These are phyloP conservation scores for Uria aalge DNA, from an alignment of 2,113 vertebrate genomes.

Conservation along the genomic window DNA sequence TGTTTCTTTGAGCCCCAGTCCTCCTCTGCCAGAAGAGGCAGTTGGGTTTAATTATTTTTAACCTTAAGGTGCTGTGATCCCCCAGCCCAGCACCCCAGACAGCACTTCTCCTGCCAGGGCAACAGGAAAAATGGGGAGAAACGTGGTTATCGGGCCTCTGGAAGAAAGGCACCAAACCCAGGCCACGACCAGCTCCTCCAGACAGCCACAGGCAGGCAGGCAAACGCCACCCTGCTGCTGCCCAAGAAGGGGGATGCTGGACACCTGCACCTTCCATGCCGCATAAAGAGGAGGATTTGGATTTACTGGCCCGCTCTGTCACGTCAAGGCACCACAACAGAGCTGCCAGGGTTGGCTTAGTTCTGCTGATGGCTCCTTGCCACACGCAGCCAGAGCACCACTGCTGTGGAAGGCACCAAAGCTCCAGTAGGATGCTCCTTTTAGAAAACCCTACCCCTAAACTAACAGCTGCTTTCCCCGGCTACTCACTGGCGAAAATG, in stretches of 20 bases:
- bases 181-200: fast-evolving
- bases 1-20: not conserved
- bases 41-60: not conserved
- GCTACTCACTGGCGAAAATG: conserved; percentile 85
- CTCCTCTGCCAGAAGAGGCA: not conserved
- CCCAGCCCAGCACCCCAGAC: not conserved
- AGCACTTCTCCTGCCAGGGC: not conserved
- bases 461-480: not conserved
- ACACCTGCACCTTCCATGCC: fast-evolving
- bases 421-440: not conserved
- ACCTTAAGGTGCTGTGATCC: not conserved
- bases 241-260: fast-evolving
- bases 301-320: not conserved
- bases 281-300: not conserved
- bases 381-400: fast-evolving
- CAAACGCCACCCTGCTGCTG: not conserved
- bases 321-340: fast-evolving
- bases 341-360: fast-evolving
- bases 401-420: not conserved
- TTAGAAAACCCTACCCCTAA: not conserved
- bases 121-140: not conserved
- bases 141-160: not conserved
- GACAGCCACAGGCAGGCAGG: not conserved
- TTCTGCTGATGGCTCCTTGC: fast-evolving
- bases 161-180: not conserved